phyloP scores from a whole-genome alignment of 1,140 invertebrate species.

The Drosophila leontia region DNA sequence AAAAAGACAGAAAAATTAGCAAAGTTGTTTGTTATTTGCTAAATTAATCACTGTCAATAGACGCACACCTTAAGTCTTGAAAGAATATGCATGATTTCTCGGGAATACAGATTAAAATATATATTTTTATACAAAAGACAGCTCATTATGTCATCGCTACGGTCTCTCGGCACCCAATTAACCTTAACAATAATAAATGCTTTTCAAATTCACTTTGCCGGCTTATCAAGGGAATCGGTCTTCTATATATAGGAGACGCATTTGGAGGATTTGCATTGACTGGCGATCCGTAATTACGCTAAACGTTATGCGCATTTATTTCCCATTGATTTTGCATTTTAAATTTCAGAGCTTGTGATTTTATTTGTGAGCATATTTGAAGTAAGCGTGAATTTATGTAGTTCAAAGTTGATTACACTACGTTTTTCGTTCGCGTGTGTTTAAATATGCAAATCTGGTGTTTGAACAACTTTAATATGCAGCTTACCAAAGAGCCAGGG shows the following conservation, averaged over 20 bases:
- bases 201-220: constrained; percentile 19
- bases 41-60: constrained; percentile 35
- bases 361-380: constrained; percentile 39
- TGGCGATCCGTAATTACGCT: constrained; percentile 69
- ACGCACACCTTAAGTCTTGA: background rate
- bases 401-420: constrained; percentile 44
- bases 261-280: constrained; percentile 39
- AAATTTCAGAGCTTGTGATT: constrained; percentile 49
- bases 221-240: constrained; percentile 53
- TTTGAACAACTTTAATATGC: constrained; percentile 72
- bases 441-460: constrained; percentile 74
- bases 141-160: constrained; percentile 52
- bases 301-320: constrained; percentile 80
- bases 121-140: constrained; percentile 12
- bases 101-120: constrained; percentile 28
- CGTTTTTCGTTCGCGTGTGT: constrained; percentile 32
- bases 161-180: constrained; percentile 64
- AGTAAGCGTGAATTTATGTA: constrained; percentile 40
- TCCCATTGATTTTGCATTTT: constrained; percentile 70
- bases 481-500: constrained; percentile 44
- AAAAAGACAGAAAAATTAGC: constrained; percentile 16
- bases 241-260: constrained; percentile 15
- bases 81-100: constrained; percentile 28
- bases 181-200: constrained; percentile 67
- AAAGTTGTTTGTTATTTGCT: constrained; percentile 17